A percentile compares a stretch with the other conserved stretches of the same genome.
These are phyloP conservation scores for Semibalanus balanoides DNA, from an alignment of 1,140 invertebrate genomes.

Conservation along the genomic window DNA sequence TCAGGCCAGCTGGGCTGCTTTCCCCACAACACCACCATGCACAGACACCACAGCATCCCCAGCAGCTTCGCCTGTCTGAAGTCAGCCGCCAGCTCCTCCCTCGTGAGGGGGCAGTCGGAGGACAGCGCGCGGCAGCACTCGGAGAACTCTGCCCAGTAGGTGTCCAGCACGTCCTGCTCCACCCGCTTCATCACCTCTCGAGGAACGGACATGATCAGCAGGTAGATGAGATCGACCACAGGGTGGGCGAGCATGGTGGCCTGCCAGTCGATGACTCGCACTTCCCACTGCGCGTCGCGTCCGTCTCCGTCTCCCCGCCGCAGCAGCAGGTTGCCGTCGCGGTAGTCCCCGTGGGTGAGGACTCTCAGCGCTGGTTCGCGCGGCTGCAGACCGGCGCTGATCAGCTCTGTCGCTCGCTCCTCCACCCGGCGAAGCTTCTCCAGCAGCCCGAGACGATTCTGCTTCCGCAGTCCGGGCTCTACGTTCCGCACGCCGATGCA, in stretches of 20 bases:
- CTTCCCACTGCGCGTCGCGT: neutral
- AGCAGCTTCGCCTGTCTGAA: neutral
- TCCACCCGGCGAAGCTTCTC: neutral
- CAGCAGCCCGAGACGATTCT: neutral
- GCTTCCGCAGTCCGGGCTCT: neutral
- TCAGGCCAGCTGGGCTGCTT: neutral
- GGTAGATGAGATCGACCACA: neutral
- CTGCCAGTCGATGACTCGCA: neutral
- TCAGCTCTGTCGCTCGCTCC: neutral
- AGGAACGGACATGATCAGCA: neutral
- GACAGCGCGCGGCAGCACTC: neutral
- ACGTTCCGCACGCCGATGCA: neutral
- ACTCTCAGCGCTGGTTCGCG: neutral
- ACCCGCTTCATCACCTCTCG: neutral
- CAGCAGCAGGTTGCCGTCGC: neutral
- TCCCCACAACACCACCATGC: neutral
- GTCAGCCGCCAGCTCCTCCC: neutral
- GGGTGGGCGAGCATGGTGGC: neutral
- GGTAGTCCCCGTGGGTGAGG: neutral
- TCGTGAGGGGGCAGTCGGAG: neutral
- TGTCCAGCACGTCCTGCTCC: neutral
- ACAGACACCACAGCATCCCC: neutral
- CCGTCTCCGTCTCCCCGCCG: no score
- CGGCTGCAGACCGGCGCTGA: neutral
- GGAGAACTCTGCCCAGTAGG: neutral